Evolutionary conservation across 2,797 vertebrate genomes (phyloP).

Genomic region (Linurgus olivaceus): DNA sequence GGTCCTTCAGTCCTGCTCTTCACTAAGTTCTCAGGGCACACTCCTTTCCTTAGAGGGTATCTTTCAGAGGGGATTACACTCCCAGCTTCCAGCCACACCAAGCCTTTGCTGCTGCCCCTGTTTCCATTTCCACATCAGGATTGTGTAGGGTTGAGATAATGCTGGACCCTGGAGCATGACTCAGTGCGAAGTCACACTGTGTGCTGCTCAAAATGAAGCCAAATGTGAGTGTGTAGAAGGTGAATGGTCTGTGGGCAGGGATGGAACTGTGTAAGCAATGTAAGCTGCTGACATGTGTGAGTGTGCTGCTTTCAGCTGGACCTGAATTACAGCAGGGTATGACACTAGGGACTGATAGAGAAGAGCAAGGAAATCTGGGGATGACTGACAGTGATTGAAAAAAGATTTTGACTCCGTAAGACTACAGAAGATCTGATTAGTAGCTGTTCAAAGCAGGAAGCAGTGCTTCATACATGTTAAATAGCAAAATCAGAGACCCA

Average conservation of each 20-base stretch:
- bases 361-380: background rate
- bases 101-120: background rate
- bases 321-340: background rate
- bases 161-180: background rate
- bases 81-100: fast-evolving
- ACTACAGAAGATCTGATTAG: background rate
- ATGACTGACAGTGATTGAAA: background rate
- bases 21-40: background rate
- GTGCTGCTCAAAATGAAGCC: background rate
- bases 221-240: background rate
- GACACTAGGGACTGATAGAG: background rate
- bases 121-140: background rate
- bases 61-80: background rate
- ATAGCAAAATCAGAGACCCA: background rate
- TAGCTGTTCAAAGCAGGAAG: background rate
- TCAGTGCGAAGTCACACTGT: background rate
- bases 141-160: background rate
- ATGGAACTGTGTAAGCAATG: background rate
- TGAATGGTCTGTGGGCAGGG: background rate
- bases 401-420: background rate
- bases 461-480: background rate
- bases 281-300: background rate
- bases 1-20: background rate
- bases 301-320: background rate
- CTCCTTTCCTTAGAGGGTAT: background rate